Conservation (phyloP, 2,113 vertebrate species). For the Ginglymostoma cirratum region DNA sequence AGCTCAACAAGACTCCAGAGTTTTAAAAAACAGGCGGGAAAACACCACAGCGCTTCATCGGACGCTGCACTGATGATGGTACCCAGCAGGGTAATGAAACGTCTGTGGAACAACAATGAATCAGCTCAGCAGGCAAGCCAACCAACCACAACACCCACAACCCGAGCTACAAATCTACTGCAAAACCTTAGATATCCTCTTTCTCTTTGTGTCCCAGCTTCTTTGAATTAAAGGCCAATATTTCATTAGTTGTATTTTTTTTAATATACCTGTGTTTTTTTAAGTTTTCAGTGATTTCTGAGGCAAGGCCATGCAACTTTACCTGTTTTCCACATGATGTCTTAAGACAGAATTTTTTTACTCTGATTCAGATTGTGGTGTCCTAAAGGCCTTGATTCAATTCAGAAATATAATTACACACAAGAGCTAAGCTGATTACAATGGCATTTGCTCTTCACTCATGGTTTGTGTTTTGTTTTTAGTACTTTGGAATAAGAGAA, state of each 20-base stretch:
- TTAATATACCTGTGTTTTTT: neutral
- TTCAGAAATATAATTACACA: neutral
- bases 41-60: too few species aligned
- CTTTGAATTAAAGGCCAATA: neutral
- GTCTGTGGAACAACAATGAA: too few species aligned
- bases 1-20: too few species aligned
- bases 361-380: neutral
- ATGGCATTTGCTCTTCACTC: neutral
- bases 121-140: too few species aligned
- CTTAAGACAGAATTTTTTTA: neutral
- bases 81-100: too few species aligned
- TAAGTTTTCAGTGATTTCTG: neutral
- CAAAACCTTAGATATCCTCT: too few species aligned
- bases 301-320: neutral
- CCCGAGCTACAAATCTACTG: too few species aligned
- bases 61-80: too few species aligned
- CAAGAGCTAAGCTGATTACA: neutral
- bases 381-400: neutral
- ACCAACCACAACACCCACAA: too few species aligned
- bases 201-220: neutral
- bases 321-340: neutral
- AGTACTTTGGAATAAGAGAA: constrained; percentile 5
- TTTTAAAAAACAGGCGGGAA: too few species aligned
- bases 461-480: neutral
- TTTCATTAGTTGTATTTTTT: neutral